Evolutionary conservation across 2,113 vertebrate genomes (phyloP), one percentile per base, ranked within the genome.

Genomic region (Dendrocopos noguchii): DNA sequence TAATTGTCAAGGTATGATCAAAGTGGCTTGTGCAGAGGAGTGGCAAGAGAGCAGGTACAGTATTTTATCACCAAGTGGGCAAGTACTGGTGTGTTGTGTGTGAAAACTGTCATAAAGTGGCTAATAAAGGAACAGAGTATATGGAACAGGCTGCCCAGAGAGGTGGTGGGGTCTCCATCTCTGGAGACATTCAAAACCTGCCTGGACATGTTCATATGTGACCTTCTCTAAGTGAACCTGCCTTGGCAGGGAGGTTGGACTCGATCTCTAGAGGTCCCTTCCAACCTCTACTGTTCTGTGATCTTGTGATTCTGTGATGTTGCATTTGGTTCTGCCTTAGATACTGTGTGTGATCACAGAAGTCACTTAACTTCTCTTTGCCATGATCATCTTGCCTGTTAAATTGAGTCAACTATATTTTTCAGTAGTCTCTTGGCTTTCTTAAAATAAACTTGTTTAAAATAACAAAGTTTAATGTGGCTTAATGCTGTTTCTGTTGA

Each of bases 11-110:
- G 98, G 99, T 53, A 97, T 98, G 59, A 98, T 99, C 31, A 99
- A 99, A 96, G 99, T 99, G 67, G 99, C 99, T 22, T 99, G 99
- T 96, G 99, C 99, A 27, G 99, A 99, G 85, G 99, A 99, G 81
- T 99, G 99, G 99, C 99, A 98, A 95, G 99, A 99, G 92, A 99
- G 99, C 98, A 98, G 99, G 98, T 98, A 95, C 85, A 97, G 97
- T 91, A 95, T 91, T 89, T 91, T 88, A 74, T 86, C 76, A 52
- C 72, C 57, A n/a, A 29, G 53, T 57, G 68, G 85, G 90, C 82
- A 86, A 94, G 73, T 95, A 86, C 61, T 90, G 36, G 7, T 66
- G 44, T 67, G 20, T 91, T 88, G 6, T 64, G 2, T 50, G 17
- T 86, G 57, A 68, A 44, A 88, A 76, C 57, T 79, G 20, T 74